Base-by-base conservation (phyloP, 2,797 vertebrate genomes). In the Capromys pilorides region DNA sequence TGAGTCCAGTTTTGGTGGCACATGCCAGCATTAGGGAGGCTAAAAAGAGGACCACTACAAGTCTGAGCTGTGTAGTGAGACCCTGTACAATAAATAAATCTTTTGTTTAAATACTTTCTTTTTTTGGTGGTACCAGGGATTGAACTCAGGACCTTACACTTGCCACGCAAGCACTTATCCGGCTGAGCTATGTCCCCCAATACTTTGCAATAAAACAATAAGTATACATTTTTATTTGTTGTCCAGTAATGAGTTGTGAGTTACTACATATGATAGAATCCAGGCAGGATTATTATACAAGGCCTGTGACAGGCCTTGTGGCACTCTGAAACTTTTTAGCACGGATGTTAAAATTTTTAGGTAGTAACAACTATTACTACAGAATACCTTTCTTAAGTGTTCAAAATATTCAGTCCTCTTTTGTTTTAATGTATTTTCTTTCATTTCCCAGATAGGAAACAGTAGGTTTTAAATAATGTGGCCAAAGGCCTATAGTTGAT, bases 181-280 rank as follows among this genome's bases (percentile, higher is more conserved):
- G 4, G 8, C 45, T 45, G 45, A 45, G 45, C 45, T 45, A 45
- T 45, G 45, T 45, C 45, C 45, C 45, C 45, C 45, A 45, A 67
- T 86, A 71, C 14, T 51, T 90, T 59, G 81, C 85, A 89, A 90
- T 95, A 67, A 84, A 83, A 89, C 5, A 51, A 28, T 85, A 86
- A 71, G 3, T 71, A n/a, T 36, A 93, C 12, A 85, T 95, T 91
- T 91, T 93, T 95, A 33, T 85, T 95, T 93, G 13, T 51, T 80
- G 14, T 86, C 16, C 39, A 69, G 24, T 93, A 86, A 67, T 87
- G 14, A 69, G 49, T 79, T 86, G 64, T 87, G 14, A 69, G 49
- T 79, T 86, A 39, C 31, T 36, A 69, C 19, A 80, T 93, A 39
- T 45, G 82, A 3, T 36, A 73, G 73, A 78, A 79, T 66, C n/a